Base-by-base conservation (phyloP, 2,797 vertebrate species). In the Vireo griseus region DNA sequence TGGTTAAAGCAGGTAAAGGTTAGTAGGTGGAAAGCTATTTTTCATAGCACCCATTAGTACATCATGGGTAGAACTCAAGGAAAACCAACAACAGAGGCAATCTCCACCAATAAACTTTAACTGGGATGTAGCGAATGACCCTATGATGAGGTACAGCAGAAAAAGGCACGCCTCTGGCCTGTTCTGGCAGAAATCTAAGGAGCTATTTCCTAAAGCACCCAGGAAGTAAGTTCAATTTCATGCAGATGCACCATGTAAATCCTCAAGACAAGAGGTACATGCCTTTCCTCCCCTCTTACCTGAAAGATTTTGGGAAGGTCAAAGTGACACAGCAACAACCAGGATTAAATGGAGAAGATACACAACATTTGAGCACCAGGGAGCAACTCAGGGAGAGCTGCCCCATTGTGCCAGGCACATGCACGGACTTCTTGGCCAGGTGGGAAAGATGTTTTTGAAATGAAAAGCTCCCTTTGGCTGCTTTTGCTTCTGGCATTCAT, bases 391-490 rank as follows among this genome's bases (percentile, higher is more conserved):
- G 31, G 14, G 11, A 91, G 42, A 16, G 37, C 52, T 76, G 57
- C 37, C 39, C 31, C 35, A 74, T 59, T 0, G 0, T n/a, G 75
- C 51, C 78, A 92, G 44, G 75, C 24, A 40, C 31, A 71, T 13
- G 37, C 2, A 3, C 40, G 44, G 31, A 78, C 55, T 86, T 84
- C 50, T 31, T 62, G 33, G 76, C 51, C 86, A 92, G 90, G 69
- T 92, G 63, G 76, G 55, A 95, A 95, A 86, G 59, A 4, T 2
- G 55, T 69, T 95, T 90, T 61, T 37, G 62, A 81, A 67, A 95
- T 59, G 3, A 90, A 96, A 94, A 90, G 51, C 55, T 93, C 72
- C 63, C 13, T 81, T 52, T 94, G 73, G 82, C 91, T 86, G 72
- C 47, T 44, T 88, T 62, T 88, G 40, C 77, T 94, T 90, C 63